Evolutionary conservation across 2,888 invertebrate genomes (phyloP).

Genomic region (Chamaedrilus cognettii): DNA sequence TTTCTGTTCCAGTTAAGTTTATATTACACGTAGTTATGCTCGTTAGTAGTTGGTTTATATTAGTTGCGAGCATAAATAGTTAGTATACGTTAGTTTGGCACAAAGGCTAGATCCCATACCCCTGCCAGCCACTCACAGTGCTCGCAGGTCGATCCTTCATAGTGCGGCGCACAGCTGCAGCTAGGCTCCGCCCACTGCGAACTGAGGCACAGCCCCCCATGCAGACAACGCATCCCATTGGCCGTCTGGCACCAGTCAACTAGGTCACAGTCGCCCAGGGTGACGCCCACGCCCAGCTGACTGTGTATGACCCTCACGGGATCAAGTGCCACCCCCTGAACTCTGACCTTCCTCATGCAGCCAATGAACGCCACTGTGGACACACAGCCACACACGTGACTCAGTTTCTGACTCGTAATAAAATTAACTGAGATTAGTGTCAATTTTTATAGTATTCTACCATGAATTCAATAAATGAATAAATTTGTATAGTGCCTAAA

Average conservation of each 20-base stretch:
- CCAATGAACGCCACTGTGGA: constrained; percentile 57
- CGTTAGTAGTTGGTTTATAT: too few relatives aligned
- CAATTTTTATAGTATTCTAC: too few relatives aligned
- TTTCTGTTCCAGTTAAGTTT: too few relatives aligned
- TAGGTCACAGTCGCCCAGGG: constrained; percentile 52
- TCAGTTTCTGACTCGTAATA: too few relatives aligned
- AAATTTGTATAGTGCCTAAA: too few relatives aligned
- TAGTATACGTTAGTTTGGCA: too few relatives aligned
- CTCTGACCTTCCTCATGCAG: constrained; percentile 54
- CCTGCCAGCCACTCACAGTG: constrained; percentile 73
- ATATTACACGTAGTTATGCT: too few relatives aligned
- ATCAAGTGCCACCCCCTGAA: constrained; percentile 50
- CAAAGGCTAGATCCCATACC: too few relatives aligned
- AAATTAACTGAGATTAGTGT: too few relatives aligned
- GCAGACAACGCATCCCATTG: constrained; percentile 71
- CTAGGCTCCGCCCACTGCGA: constrained; percentile 81
- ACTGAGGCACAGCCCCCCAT: constrained; percentile 87
- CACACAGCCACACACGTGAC: too few relatives aligned
- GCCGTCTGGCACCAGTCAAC: constrained; percentile 45
- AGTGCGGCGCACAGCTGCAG: constrained; percentile 89
- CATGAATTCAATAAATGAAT: too few relatives aligned
- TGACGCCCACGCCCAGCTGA: constrained; percentile 45
- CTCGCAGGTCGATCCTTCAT: constrained; percentile 91
- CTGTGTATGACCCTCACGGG: constrained; percentile 51
- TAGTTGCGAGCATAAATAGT: too few relatives aligned